phyloP scores from a whole-genome alignment of 2,113 vertebrate species.

The Phocoena phocoena region DNA sequence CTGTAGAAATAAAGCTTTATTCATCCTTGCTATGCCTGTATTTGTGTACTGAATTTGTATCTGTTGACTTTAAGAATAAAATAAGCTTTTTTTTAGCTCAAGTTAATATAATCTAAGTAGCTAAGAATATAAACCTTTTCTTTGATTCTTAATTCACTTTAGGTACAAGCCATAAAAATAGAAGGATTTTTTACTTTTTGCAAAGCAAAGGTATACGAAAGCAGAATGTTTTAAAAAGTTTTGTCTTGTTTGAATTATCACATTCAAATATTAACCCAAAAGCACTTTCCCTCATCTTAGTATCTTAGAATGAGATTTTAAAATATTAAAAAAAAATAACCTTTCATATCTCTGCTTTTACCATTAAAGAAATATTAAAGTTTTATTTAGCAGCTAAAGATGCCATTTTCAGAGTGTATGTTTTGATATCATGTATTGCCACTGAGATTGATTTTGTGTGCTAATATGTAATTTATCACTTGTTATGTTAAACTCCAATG shows the following conservation, averaged over 20 bases:
- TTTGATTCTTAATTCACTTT: neutral
- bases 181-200: neutral
- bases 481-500: neutral
- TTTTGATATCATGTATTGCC: neutral
- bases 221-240: neutral
- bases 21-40: neutral
- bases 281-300: neutral
- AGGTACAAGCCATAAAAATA: neutral
- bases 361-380: neutral
- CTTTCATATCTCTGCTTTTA: neutral
- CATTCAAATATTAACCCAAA: neutral
- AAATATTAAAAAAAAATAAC: neutral
- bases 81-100: neutral
- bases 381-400: neutral
- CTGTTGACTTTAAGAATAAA: neutral
- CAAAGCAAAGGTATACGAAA: neutral
- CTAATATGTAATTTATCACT: neutral
- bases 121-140: neutral
- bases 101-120: neutral
- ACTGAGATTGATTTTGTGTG: neutral
- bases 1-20: neutral
- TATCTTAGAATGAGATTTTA: constrained; percentile 5
- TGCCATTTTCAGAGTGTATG: constrained; percentile 18
- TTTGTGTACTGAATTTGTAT: neutral
- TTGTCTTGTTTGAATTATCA: neutral